Conservation (phyloP, 2,888 invertebrate genomes). For the Macroteleia sp. region DNA sequence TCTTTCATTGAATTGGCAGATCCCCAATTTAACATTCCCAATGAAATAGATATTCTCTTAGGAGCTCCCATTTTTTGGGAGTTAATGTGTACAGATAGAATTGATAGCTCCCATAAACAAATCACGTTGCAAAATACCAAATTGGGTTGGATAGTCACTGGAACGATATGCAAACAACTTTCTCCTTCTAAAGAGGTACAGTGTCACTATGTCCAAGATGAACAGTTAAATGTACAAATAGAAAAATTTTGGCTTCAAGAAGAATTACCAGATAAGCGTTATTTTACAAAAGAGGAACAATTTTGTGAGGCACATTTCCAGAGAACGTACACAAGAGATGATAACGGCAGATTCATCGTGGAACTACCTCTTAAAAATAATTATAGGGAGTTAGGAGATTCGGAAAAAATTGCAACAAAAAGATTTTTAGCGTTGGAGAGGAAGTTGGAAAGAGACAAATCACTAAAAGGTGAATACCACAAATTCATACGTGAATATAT, state of each 20-base stretch:
- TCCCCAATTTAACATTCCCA: constrained; percentile 46
- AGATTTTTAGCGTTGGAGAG: not conserved
- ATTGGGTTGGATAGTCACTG: constrained; percentile 55
- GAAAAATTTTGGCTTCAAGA: not conserved
- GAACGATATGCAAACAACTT: not conserved
- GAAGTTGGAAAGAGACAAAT: not conserved
- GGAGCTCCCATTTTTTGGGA: constrained; percentile 62
- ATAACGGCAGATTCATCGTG: not conserved
- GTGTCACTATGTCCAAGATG: no score
- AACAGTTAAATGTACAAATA: not conserved
- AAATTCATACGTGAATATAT: no score
- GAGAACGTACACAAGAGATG: not conserved
- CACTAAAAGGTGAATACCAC: not conserved
- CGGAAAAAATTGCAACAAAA: not conserved
- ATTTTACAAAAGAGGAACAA: not conserved
- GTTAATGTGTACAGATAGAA: constrained; percentile 51
- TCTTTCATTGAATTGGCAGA: constrained; percentile 55
- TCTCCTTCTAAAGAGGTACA: no score
- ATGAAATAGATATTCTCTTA: constrained; percentile 60
- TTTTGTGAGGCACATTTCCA: not conserved
- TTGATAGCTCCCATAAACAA: constrained; percentile 7
- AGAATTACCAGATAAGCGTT: not conserved
- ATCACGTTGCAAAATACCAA: constrained; percentile 46
- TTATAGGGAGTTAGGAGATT: not conserved
- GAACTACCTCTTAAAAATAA: not conserved